phyloP scores from a whole-genome alignment of 2,888 invertebrate genomes.

The Drosophila rellima region DNA sequence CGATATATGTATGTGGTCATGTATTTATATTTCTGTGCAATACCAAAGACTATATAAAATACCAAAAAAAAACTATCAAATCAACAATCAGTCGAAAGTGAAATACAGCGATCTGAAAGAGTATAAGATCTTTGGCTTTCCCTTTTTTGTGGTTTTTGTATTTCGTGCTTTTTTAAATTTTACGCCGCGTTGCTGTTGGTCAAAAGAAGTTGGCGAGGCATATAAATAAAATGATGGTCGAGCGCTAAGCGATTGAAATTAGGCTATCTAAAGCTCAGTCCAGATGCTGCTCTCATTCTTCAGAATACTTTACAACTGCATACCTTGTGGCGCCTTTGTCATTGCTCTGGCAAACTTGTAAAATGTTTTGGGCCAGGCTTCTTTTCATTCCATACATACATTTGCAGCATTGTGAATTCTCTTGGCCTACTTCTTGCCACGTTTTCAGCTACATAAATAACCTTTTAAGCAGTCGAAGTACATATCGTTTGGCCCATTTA shows the following conservation, averaged over 20 bases:
- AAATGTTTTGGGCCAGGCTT: slow-evolving; percentile 15
- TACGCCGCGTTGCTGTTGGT: slow-evolving; percentile 39
- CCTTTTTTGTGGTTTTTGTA: slow-evolving; percentile 10
- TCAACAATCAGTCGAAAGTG: too few relatives aligned
- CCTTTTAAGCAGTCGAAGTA: slow-evolving; percentile 18
- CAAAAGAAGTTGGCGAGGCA: slow-evolving; percentile 71
- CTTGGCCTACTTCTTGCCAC: slow-evolving; percentile 11
- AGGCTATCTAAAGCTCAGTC: slow-evolving; percentile 41
- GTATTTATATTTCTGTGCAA: too few relatives aligned
- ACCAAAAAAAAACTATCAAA: too few relatives aligned
- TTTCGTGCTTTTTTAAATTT: slow-evolving; percentile 15
- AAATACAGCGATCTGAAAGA: too few relatives aligned
- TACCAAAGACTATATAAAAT: too few relatives aligned
- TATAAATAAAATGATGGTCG: slow-evolving; percentile 74
- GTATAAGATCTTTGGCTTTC: too few relatives aligned
- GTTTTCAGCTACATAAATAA: slow-evolving; percentile 58
- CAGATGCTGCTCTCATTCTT: neutral
- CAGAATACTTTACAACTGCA: slow-evolving; percentile 3
- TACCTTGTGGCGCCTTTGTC: slow-evolving; percentile 19
- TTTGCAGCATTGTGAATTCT: neutral
- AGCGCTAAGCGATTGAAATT: slow-evolving; percentile 67
- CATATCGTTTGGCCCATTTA: slow-evolving; percentile 37
- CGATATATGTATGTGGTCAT: too few relatives aligned
- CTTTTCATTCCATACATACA: neutral
- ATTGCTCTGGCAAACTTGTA: slow-evolving; percentile 14